Conservation (phyloP, 2,797 vertebrate genomes). For the Anguilla anguilla region DNA sequence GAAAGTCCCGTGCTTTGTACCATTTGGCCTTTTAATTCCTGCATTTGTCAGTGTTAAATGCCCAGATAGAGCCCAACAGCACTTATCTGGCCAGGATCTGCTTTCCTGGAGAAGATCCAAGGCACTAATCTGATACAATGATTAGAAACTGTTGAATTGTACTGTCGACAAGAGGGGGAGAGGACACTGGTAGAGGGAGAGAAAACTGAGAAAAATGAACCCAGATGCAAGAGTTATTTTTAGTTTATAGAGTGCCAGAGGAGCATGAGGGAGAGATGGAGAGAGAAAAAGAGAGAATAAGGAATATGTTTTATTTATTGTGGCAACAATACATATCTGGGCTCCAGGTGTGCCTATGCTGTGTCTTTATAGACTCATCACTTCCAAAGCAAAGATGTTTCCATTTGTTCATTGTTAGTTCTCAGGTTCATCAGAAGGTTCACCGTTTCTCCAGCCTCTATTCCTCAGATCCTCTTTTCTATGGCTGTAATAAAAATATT, state of each 20-base stretch:
- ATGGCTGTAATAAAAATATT: constrained; percentile 35
- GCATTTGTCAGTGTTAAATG: constrained; percentile 36
- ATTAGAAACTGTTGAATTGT: constrained; percentile 41
- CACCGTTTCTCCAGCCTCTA: constrained; percentile 34
- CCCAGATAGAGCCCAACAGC: constrained; percentile 32
- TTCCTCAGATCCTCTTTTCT: constrained; percentile 31
- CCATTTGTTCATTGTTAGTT: constrained; percentile 32
- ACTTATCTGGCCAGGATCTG: constrained; percentile 38
- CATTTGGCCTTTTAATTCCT: constrained; percentile 40
- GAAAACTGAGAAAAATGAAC: constrained; percentile 37
- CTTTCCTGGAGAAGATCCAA: constrained; percentile 39
- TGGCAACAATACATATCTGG: constrained; percentile 26
- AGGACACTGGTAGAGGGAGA: constrained; percentile 27
- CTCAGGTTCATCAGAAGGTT: constrained; percentile 28
- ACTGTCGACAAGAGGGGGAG: constrained; percentile 34
- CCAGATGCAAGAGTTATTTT: constrained; percentile 44
- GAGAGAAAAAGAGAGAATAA: constrained; percentile 32
- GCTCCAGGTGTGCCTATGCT: constrained; percentile 28
- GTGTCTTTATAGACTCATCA: constrained; percentile 17
- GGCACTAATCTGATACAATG: constrained; percentile 39
- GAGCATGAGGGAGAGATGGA: constrained; percentile 26
- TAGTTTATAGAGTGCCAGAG: constrained; percentile 30
- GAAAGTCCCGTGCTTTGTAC: constrained; percentile 32
- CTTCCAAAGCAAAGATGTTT: constrained; percentile 19
- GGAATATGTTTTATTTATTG: constrained; percentile 32